Conservation (phyloP, 1,140 invertebrate species). For the Spodoptera frugiperda region DNA sequence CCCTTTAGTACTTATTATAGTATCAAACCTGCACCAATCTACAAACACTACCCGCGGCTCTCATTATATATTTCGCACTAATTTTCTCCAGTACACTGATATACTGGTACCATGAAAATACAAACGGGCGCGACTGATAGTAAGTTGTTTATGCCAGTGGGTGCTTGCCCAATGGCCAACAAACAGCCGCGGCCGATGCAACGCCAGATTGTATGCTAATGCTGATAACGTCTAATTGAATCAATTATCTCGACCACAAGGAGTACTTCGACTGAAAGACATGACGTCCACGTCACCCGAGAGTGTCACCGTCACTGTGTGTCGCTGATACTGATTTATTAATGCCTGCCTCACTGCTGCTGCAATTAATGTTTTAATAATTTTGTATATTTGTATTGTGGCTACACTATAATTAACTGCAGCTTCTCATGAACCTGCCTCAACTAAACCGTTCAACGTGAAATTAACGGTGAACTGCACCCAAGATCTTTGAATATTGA, state of each 20-base stretch:
- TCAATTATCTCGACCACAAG: slow-evolving; percentile 9
- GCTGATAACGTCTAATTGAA: slow-evolving; percentile 28
- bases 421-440: too few species aligned
- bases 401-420: too few species aligned
- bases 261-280: slow-evolving; percentile 7
- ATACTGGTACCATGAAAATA: background rate
- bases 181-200: slow-evolving; percentile 20
- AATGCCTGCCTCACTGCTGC: too few species aligned
- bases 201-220: slow-evolving; percentile 37
- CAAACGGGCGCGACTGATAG: slow-evolving; percentile 25
- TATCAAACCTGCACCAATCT: too few species aligned
- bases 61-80: background rate
- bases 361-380: too few species aligned
- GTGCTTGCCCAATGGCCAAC: slow-evolving; percentile 24
- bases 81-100: too few species aligned
- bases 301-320: slow-evolving; percentile 2
- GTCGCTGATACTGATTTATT: background rate
- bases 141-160: slow-evolving; percentile 16
- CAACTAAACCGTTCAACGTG: too few species aligned
- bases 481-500: too few species aligned
- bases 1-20: too few species aligned
- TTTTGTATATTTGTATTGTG: too few species aligned
- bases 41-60: background rate
- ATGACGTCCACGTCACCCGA: slow-evolving; percentile 1
- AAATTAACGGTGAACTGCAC: too few species aligned